Evolutionary conservation across 2,113 vertebrate species (phyloP).

Genomic region (Ciconia boyciana): DNA sequence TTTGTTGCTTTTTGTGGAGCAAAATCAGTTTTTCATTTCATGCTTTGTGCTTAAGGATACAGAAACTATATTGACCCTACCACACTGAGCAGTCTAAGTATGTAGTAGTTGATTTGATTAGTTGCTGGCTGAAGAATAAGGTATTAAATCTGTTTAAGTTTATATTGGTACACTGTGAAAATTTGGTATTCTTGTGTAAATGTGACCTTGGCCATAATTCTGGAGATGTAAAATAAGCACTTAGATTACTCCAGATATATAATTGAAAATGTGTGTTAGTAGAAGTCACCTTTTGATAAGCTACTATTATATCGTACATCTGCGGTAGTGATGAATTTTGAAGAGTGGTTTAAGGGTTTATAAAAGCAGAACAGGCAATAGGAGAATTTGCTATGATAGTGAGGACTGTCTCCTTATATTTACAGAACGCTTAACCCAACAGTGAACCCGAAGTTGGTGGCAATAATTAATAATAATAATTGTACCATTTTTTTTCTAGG

Average conservation of each 20-base stretch:
- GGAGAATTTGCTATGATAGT: fast-evolving
- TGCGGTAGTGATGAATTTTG: not conserved
- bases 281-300: not conserved
- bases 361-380: not conserved
- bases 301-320: fast-evolving
- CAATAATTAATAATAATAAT: not conserved
- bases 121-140: not conserved
- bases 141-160: fast-evolving
- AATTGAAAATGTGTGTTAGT: not conserved
- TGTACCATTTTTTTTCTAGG: conserved; percentile 68
- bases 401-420: not conserved
- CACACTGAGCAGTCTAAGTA: too few relatives aligned
- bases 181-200: fast-evolving
- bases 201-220: not conserved
- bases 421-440: not conserved
- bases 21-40: not conserved
- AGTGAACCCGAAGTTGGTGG: not conserved
- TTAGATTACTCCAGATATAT: fast-evolving
- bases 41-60: not conserved
- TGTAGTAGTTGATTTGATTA: too few relatives aligned
- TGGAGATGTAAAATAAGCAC: not conserved
- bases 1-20: not conserved
- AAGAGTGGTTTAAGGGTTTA: not conserved
- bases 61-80: not conserved
- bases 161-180: not conserved